These are phyloP conservation scores for Homalodisca vitripennis DNA, from an alignment of 1,140 invertebrate species.

Conservation along the genomic window DNA sequence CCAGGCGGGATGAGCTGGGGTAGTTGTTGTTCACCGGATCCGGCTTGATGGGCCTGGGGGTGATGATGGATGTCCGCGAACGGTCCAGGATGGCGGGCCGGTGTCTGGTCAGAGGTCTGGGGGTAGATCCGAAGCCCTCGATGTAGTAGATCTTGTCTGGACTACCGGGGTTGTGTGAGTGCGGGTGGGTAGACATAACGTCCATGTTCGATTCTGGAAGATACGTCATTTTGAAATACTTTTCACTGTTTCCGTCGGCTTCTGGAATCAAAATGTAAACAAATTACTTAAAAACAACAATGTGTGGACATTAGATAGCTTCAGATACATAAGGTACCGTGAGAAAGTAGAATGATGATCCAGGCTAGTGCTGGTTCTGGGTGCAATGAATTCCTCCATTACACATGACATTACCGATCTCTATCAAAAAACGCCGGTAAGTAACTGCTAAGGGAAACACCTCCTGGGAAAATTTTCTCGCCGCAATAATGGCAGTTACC, in stretches of 20 bases:
- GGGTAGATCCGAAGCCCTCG: background rate
- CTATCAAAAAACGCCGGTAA: background rate
- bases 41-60: constrained; percentile 18
- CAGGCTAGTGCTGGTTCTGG: too few species aligned
- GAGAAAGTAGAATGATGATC: too few species aligned
- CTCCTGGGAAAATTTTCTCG: background rate
- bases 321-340: too few species aligned
- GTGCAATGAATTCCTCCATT: too few species aligned
- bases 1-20: background rate
- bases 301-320: too few species aligned
- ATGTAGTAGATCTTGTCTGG: constrained; percentile 26
- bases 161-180: background rate
- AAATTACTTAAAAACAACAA: too few species aligned
- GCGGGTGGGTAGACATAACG: background rate
- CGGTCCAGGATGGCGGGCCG: constrained; percentile 14
- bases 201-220: background rate
- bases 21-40: constrained; percentile 20
- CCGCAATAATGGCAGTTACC: background rate
- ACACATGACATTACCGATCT: too few species aligned
- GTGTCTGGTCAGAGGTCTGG: background rate
- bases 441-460: background rate
- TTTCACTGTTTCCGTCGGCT: too few species aligned
- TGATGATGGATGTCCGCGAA: background rate
- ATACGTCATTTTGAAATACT: constrained; percentile 4
- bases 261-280: too few species aligned